phyloP scores from a whole-genome alignment of 2,888 invertebrate species.

The Isotomurus palustris region DNA sequence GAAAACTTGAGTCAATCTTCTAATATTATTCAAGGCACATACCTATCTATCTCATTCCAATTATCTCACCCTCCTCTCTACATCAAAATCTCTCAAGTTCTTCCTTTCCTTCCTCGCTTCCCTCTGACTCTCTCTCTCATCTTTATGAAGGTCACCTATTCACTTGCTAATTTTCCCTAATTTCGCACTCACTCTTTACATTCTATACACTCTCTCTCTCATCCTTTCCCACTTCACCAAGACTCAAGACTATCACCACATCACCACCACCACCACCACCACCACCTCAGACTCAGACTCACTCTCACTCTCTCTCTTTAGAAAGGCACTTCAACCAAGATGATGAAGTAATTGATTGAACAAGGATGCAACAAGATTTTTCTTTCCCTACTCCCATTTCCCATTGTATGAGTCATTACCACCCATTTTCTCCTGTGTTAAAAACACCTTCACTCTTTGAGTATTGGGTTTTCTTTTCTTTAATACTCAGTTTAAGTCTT shows the following conservation, averaged over 20 bases:
- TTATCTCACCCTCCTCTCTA: constrained; percentile 42
- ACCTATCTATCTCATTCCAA: constrained; percentile 44
- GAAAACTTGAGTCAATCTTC: constrained; percentile 1
- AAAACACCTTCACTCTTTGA: too few relatives aligned
- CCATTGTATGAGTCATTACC: not conserved
- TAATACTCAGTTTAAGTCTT: too few relatives aligned
- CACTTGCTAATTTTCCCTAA: constrained; percentile 31
- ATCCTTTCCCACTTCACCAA: not conserved
- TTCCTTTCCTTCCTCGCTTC: too few relatives aligned
- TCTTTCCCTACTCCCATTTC: constrained; percentile 10
- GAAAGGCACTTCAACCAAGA: constrained; percentile 6
- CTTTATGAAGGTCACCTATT: constrained; percentile 6
- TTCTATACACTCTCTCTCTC: not conserved
- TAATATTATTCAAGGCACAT: constrained; percentile 45
- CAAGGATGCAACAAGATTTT: constrained; percentile 28
- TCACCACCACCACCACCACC: too few relatives aligned
- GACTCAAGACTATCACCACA: not conserved
- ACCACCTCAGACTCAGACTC: too few relatives aligned
- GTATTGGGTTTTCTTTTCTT: too few relatives aligned
- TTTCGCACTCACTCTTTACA: constrained; percentile 18
- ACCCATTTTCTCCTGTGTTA: too few relatives aligned
- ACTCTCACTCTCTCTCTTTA: not conserved
- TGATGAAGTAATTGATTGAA: constrained; percentile 24
- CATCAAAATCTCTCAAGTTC: constrained; percentile 20
- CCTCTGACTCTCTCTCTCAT: constrained; percentile 4